A percentile compares a stretch with the other conserved stretches of the same genome.
These are phyloP conservation scores for Solenopsis invicta DNA, from an alignment of 1,140 invertebrate genomes.

Conservation along the genomic window DNA sequence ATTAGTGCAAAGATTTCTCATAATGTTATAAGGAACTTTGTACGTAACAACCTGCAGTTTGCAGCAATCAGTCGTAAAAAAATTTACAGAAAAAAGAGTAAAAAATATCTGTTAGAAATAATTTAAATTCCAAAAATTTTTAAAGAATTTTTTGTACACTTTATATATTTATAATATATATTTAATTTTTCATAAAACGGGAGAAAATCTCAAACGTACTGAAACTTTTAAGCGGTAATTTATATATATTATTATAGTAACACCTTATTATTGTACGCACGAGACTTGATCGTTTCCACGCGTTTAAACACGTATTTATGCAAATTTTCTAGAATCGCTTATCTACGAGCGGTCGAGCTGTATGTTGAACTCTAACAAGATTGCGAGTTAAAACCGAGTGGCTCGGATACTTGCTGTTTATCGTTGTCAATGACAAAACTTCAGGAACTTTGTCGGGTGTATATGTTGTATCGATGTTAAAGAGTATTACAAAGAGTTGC, in stretches of 20 bases:
- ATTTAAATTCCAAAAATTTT: too few species aligned
- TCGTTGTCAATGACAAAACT: slow-evolving; percentile 23
- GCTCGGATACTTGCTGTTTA: slow-evolving; percentile 14
- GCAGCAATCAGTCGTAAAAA: too few species aligned
- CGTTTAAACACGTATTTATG: background rate
- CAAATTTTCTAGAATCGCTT: slow-evolving; percentile 20
- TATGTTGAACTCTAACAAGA: background rate
- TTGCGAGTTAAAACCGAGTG: slow-evolving; percentile 25
- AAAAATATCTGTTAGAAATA: too few species aligned
- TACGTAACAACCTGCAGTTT: too few species aligned
- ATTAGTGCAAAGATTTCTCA: too few species aligned
- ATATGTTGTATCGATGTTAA: slow-evolving; percentile 69
- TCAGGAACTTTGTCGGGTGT: slow-evolving; percentile 68
- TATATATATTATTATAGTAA: background rate
- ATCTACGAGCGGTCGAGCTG: background rate
- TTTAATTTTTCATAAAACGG: too few species aligned
- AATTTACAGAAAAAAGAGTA: too few species aligned
- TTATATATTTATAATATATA: too few species aligned
- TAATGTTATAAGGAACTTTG: too few species aligned
- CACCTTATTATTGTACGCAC: slow-evolving; percentile 32
- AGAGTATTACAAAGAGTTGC: slow-evolving; percentile 51
- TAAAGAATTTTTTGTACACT: too few species aligned
- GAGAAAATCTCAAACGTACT: too few species aligned
- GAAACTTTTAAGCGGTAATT: too few species aligned
- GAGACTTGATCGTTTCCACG: slow-evolving; percentile 3